These are phyloP conservation scores for Yponomeuta malinellus DNA, from an alignment of 2,888 invertebrate genomes.

Conservation along the genomic window DNA sequence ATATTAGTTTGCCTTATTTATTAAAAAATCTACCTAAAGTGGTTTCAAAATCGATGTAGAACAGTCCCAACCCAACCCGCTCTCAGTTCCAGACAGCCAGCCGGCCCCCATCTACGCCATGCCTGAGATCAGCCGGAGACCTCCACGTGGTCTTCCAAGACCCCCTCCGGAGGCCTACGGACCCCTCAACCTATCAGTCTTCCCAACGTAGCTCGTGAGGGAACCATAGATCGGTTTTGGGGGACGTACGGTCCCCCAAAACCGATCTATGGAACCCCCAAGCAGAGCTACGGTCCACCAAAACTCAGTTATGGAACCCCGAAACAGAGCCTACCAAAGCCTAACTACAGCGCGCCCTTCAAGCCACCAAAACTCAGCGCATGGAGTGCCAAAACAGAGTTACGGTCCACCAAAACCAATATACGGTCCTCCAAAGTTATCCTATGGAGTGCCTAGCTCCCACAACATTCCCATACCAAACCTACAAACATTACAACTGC, in stretches of 20 bases:
- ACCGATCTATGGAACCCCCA: slow-evolving; percentile 52
- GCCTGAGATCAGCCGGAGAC: slow-evolving; percentile 61
- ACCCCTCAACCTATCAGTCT: slow-evolving; percentile 60
- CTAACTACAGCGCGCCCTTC: slow-evolving; percentile 50
- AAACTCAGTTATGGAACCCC: slow-evolving; percentile 51
- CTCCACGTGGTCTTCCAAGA: slow-evolving; percentile 34
- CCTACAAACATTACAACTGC: slow-evolving; percentile 18
- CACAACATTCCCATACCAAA: slow-evolving; percentile 33
- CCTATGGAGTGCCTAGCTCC: slow-evolving; percentile 26
- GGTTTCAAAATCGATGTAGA: too few relatives aligned
- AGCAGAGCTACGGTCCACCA: slow-evolving; percentile 51
- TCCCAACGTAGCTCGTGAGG: slow-evolving; percentile 28
- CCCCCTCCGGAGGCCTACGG: slow-evolving; percentile 64
- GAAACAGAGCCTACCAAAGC: slow-evolving; percentile 46
- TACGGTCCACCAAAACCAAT: slow-evolving; percentile 68
- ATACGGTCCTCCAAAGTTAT: slow-evolving; percentile 44
- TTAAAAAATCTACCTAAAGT: too few relatives aligned
- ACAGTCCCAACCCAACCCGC: background rate
- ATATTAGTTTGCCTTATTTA: too few relatives aligned
- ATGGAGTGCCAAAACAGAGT: slow-evolving; percentile 40
- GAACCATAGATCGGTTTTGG: too few relatives aligned
- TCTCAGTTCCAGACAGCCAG: slow-evolving; percentile 56
- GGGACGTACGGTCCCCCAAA: slow-evolving; percentile 71
- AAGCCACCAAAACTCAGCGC: slow-evolving; percentile 44
- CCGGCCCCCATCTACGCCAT: slow-evolving; percentile 78